A percentile compares a stretch with the other conserved stretches of the same genome.
Evolutionary conservation across 2,113 vertebrate species (phyloP).

Genomic region (Choloepus hoffmanni): DNA sequence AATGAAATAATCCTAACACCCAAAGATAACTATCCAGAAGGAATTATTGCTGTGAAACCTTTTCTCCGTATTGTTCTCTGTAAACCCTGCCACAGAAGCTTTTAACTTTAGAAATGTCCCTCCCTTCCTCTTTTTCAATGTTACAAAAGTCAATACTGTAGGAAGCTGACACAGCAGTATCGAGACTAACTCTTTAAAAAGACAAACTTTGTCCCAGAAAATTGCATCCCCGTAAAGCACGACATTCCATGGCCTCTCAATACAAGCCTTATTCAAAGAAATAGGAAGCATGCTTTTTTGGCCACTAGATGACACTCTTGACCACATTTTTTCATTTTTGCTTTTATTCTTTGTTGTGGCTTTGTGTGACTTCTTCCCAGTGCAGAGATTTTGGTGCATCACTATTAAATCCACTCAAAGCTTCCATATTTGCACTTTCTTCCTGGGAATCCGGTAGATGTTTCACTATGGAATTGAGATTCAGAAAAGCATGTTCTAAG

Average conservation of each 20-base stretch:
- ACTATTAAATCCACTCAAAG: neutral
- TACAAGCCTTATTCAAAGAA: neutral
- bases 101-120: neutral
- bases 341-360: neutral
- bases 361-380: neutral
- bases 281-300: neutral
- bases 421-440: neutral
- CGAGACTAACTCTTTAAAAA: neutral
- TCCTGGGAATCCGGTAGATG: neutral
- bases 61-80: neutral
- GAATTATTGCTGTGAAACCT: neutral
- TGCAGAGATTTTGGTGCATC: neutral
- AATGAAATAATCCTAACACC: neutral
- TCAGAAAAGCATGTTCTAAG: neutral
- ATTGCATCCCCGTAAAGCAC: neutral
- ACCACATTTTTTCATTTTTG: neutral
- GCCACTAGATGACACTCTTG: constrained; percentile 58
- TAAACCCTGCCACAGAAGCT: neutral
- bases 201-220: neutral
- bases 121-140: neutral
- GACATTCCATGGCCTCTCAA: neutral
- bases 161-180: neutral
- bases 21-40: neutral
- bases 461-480: neutral
- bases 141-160: neutral